A percentile compares a stretch with the other conserved stretches of the same genome.
These are phyloP conservation scores for Drosophila guanche DNA, from an alignment of 1,140 invertebrate genomes.

Conservation along the genomic window DNA sequence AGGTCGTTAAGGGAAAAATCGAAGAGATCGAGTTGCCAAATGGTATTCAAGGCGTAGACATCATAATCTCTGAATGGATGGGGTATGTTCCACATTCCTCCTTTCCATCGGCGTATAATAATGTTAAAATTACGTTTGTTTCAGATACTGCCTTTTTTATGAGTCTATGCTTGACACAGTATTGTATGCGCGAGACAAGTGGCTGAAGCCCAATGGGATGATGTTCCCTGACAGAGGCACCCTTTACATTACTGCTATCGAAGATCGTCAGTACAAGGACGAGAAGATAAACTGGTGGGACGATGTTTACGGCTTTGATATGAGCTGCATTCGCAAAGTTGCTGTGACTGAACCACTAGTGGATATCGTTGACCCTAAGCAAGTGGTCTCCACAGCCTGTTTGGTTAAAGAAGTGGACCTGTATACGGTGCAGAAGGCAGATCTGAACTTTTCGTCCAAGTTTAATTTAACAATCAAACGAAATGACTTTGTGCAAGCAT, in stretches of 20 bases:
- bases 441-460: slow-evolving; percentile 95
- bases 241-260: slow-evolving; percentile 95
- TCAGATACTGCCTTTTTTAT: slow-evolving; percentile 95
- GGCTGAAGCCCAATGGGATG: slow-evolving; percentile 92
- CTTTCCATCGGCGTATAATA: background rate
- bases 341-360: slow-evolving; percentile 99
- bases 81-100: slow-evolving; percentile 85
- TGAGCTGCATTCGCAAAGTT: slow-evolving; percentile 98
- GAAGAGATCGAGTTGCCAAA: slow-evolving; percentile 91
- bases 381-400: slow-evolving; percentile 96
- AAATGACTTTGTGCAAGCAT: slow-evolving; percentile 98
- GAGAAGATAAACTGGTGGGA: slow-evolving; percentile 99
- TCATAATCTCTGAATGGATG: slow-evolving; percentile 99
- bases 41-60: slow-evolving; percentile 95
- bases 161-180: slow-evolving; percentile 99
- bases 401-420: slow-evolving; percentile 98
- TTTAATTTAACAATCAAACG: slow-evolving; percentile 94
- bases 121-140: background rate
- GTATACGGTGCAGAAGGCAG: slow-evolving; percentile 97
- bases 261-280: slow-evolving; percentile 99
- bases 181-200: slow-evolving; percentile 96
- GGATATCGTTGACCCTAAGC: slow-evolving; percentile 99
- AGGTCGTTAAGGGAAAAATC: slow-evolving; percentile 97
- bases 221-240: slow-evolving; percentile 95
- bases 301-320: slow-evolving; percentile 99